Evolutionary conservation across 2,113 vertebrate species (phyloP).

Genomic region (Oreamnos americanus): DNA sequence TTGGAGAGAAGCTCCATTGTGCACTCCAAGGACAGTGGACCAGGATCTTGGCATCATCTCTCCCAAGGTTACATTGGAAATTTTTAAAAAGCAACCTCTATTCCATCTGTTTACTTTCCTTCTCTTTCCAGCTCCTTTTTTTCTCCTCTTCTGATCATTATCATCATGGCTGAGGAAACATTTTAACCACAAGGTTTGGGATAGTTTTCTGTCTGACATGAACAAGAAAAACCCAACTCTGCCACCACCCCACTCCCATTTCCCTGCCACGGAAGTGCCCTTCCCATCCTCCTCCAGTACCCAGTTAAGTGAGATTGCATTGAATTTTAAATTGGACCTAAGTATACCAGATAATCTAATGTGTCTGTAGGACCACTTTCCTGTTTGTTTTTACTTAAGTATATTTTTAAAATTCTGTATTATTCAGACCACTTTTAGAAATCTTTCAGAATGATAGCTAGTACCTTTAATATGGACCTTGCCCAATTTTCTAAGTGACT

Average conservation of each 20-base stretch:
- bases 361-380: neutral
- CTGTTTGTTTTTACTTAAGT: slow-evolving; percentile 2
- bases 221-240: neutral
- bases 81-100: neutral
- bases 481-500: neutral
- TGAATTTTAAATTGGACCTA: neutral
- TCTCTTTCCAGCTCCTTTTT: neutral
- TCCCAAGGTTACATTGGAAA: neutral
- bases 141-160: neutral
- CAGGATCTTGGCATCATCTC: neutral
- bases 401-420: neutral
- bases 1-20: neutral
- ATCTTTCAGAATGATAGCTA: neutral
- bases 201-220: neutral
- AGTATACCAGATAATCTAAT: neutral
- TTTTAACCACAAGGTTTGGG: neutral
- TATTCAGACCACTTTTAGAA: slow-evolving; percentile 8
- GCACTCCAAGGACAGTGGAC: neutral
- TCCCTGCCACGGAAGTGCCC: neutral
- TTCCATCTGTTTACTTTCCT: neutral
- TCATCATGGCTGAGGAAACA: neutral
- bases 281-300: neutral
- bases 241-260: neutral
- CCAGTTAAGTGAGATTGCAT: neutral
- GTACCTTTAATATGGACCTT: neutral